Base-by-base conservation (phyloP, 1,140 invertebrate genomes). In the Pararge aegeria region DNA sequence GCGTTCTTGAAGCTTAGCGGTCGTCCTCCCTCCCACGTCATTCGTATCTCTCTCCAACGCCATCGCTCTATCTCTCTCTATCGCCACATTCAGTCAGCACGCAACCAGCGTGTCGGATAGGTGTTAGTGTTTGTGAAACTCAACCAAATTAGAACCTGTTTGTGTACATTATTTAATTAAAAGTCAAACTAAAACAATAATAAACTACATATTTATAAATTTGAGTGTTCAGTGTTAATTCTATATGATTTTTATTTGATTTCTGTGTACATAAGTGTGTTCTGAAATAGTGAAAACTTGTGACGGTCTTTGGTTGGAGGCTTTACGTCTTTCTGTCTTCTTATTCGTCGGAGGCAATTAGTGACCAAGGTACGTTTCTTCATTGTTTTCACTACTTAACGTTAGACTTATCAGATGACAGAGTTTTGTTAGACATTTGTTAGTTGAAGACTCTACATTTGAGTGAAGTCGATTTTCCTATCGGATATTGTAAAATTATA, bases 241-340 rank as follows among this genome's bases (percentile, higher is more conserved):
- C 24, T 24, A 24, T 24, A 24, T 7, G 24, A 24, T 24, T 24
- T 7, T 24, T 24, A 4, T 24, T 4, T 24, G 7, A 24, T 5
- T 5, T 46, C 9, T 20, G 42, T 46, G 42, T n/a, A n/a, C n/a
- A n/a, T 42, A 6, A 46, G 62, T 64, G 68, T 70, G 61, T 46
- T 46, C 10, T 59, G 69, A 78, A 83, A 85, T 55, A 79, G 86
- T 87, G 82, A 88, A 76, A 79, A 86, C 75, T 80, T 75, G 84
- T 85, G 78, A 73, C 64, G 61, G 71, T 85, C 82, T 79, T 86
- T 85, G 80, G 62, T 82, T 70, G 83, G 83, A 89, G 86, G 86
- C 83, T 89, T 75, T 80, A 78, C 55, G 55, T 73, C 66, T 78
- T 78, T 64, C 73, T 74, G 66, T 72, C 71, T 78, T 78, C 65